Percentiles rank a stretch among this genome's conserved stretches.
These are phyloP conservation scores for Itoplectis maculator DNA, from an alignment of 2,888 invertebrate species.

Conservation along the genomic window DNA sequence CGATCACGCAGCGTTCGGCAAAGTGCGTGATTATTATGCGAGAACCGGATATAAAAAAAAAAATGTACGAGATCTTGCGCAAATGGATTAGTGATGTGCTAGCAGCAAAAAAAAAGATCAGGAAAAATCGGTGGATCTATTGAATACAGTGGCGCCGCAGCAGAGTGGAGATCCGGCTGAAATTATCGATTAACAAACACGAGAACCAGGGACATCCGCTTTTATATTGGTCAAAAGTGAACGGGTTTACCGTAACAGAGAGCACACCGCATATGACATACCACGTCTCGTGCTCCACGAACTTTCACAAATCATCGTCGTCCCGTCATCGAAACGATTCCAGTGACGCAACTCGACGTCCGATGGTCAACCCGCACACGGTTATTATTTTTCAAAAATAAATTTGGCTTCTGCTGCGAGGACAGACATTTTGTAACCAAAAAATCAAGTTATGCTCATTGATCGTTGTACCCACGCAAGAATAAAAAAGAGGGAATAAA, in stretches of 20 bases:
- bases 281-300: neutral
- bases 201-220: conserved; percentile 5
- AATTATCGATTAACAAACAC: conserved; percentile 13
- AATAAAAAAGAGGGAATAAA: neutral
- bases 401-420: too few relatives aligned
- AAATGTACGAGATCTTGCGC: neutral
- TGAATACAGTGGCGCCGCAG: neutral
- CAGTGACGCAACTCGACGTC: conserved; percentile 19
- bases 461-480: neutral
- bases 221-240: conserved; percentile 37
- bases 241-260: conserved; percentile 19
- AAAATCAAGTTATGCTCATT: neutral
- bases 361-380: neutral
- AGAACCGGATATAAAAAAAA: conserved; percentile 1
- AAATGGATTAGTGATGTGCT: neutral
- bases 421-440: neutral
- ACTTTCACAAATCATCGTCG: conserved; percentile 31
- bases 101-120: neutral
- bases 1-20: neutral
- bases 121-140: neutral
- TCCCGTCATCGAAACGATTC: neutral
- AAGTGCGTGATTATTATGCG: conserved; percentile 5
- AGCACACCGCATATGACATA: neutral
- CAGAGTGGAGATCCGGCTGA: neutral
- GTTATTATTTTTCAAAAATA: neutral